phyloP scores from a whole-genome alignment of 1,140 invertebrate genomes.

The Macrocentrus cingulum region DNA sequence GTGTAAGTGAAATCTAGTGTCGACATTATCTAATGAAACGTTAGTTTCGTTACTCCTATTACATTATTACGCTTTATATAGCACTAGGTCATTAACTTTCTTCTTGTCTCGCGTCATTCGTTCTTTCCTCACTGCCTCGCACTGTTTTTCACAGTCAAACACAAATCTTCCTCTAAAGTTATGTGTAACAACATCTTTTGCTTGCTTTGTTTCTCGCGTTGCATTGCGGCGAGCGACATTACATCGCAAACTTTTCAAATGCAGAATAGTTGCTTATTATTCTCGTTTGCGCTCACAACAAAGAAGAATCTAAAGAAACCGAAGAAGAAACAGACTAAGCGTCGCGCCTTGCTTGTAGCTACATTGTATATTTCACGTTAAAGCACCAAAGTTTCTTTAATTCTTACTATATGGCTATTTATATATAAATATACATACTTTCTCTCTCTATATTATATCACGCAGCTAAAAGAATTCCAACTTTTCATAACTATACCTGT shows the following conservation, averaged over 20 bases:
- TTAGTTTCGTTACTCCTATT: conserved; percentile 10
- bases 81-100: neutral
- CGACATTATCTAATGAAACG: neutral
- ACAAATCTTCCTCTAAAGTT: neutral
- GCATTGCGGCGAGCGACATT: conserved; percentile 25
- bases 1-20: neutral
- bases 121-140: neutral
- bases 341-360: conserved; percentile 22
- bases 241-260: conserved; percentile 25
- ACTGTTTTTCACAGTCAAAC: no score
- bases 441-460: no score
- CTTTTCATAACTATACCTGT: no score
- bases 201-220: no score
- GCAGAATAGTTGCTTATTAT: conserved; percentile 31
- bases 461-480: no score
- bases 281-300: conserved; percentile 26
- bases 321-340: conserved; percentile 7
- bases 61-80: conserved; percentile 7
- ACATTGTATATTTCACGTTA: conserved; percentile 27
- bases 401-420: conserved; percentile 11
- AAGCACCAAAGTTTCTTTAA: conserved; percentile 31
- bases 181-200: neutral
- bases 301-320: neutral
- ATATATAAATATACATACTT: conserved; percentile 22
- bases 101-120: conserved; percentile 9